Evolutionary conservation across 2,113 vertebrate species (phyloP).

Genomic region (Plestiodon gilberti): DNA sequence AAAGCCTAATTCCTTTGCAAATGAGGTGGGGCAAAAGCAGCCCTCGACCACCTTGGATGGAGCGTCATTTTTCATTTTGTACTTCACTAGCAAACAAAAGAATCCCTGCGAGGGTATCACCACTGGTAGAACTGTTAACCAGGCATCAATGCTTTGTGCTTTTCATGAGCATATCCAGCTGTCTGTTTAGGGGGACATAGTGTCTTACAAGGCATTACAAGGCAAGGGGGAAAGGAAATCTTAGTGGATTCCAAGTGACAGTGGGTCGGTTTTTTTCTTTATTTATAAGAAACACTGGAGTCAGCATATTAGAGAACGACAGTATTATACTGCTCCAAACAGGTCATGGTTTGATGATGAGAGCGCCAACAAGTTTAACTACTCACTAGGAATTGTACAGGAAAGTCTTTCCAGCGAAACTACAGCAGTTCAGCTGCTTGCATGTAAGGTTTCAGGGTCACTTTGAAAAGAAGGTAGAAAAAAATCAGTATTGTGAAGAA

Average conservation of each 20-base stretch:
- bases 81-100: too few relatives aligned
- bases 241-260: constrained; percentile 45
- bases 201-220: constrained; percentile 14
- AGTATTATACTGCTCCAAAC: not conserved
- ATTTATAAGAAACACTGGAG: constrained; percentile 13
- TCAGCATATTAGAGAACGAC: constrained; percentile 35
- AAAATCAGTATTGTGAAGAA: not conserved
- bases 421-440: not conserved
- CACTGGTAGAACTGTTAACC: too few relatives aligned
- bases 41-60: too few relatives aligned
- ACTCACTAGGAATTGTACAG: not conserved
- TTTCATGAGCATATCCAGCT: not conserved
- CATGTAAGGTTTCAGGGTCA: not conserved
- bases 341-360: constrained; percentile 32
- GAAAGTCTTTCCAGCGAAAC: not conserved
- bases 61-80: too few relatives aligned
- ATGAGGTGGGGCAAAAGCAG: too few relatives aligned
- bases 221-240: constrained; percentile 36
- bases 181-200: not conserved
- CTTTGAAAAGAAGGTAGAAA: not conserved
- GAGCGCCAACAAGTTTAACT: constrained; percentile 29
- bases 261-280: not conserved
- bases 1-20: too few relatives aligned
- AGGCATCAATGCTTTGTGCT: not conserved
- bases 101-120: too few relatives aligned